Base-by-base conservation (phyloP, 2,113 vertebrate genomes). In the Gavia stellata region DNA sequence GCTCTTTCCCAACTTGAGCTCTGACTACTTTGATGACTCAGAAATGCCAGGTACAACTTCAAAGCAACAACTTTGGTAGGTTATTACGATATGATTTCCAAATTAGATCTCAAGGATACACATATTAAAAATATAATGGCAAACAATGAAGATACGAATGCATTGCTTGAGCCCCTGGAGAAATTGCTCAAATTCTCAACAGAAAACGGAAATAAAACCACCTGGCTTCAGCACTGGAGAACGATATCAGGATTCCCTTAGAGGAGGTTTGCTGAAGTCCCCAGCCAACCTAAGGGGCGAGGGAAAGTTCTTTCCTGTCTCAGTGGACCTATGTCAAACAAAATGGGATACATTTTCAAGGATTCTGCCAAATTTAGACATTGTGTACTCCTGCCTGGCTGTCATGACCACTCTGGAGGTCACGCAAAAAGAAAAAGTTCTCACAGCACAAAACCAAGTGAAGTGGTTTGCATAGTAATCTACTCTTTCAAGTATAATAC, bases 21-120 rank as follows among this genome's bases (percentile, higher is more conserved):
- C 56, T 79, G 34, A 88, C 53, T 50, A 3, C 70, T 75, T 34
- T 38, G 71, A 70, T 83, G 79, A 86, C 38, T 92, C 81, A 92
- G 36, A 84, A 91, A 65, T 10, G 5, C 92, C 91, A 96, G 83
- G 52, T 87, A 81, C 61, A 87, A 42, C 83, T 88, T 94, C 86
- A 95, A 95, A 96, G 86, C 61, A 70, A 15, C 36, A 42, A 17
- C 33, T 20, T 36, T 3, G 6, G 44, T 21, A 28, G 17, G 44
- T 49, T 65, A 52, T 56, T 53, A 79, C 2, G 49, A 77, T 45
- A 42, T 52, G 25, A 84, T 75, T 73, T 84, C 68, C 80, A 87
- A 13, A 34, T 26, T 52, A 84, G 55, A 34, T 66, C 71, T 87
- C 26, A 52, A 42, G 79, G 85, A 77, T 26, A 40, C 19, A 49